These are phyloP conservation scores for Cantharis lateralis DNA, from an alignment of 2,888 invertebrate genomes.

Conservation along the genomic window DNA sequence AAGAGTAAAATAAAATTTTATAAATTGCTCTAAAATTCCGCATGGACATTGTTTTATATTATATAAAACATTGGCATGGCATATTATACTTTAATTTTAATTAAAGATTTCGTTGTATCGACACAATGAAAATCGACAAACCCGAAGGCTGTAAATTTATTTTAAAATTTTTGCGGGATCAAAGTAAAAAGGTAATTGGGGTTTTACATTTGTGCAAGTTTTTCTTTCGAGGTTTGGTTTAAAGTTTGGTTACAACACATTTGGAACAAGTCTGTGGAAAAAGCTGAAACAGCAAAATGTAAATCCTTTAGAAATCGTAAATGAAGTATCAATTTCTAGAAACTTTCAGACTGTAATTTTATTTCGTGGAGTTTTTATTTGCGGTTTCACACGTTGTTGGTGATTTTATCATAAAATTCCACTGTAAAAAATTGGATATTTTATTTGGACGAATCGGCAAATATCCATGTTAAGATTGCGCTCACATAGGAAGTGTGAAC, in stretches of 20 bases:
- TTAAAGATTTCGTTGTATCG: too few relatives aligned
- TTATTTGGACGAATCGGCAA: neutral
- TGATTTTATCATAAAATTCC: neutral
- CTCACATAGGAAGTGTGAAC: neutral
- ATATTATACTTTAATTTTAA: too few relatives aligned
- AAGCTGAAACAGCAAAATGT: constrained; percentile 26
- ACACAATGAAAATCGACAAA: neutral
- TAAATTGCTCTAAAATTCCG: too few relatives aligned
- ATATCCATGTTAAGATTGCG: neutral
- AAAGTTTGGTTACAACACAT: neutral
- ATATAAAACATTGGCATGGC: too few relatives aligned
- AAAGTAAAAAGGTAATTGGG: neutral
- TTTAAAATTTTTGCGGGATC: neutral
- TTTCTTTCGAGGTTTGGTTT: neutral
- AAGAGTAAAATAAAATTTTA: too few relatives aligned
- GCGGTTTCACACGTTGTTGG: neutral
- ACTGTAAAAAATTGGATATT: neutral
- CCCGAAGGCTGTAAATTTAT: neutral
- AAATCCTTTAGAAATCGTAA: constrained; percentile 26
- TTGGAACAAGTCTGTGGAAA: constrained; percentile 5
- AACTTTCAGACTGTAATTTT: neutral
- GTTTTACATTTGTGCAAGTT: neutral
- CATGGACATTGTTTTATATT: too few relatives aligned
- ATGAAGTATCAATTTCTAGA: constrained; percentile 27
- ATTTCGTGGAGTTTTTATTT: neutral